Evolutionary conservation across 2,888 invertebrate species (phyloP).

Genomic region (Nebria brevicollis): DNA sequence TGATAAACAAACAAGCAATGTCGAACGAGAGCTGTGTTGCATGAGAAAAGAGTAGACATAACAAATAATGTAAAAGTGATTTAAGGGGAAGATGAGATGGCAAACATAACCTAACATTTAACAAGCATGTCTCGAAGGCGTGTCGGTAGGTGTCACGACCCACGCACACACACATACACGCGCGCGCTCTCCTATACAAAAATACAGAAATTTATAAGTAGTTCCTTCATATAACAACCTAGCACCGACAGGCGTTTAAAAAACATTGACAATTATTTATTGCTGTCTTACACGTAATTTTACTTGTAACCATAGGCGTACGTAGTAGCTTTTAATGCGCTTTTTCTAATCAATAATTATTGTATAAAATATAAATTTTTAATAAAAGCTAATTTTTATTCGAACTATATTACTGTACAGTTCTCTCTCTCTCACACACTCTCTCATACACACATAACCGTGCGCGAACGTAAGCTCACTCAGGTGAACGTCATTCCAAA

Average conservation of each 20-base stretch:
- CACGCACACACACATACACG: conserved; percentile 9
- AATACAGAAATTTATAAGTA: conserved; percentile 21
- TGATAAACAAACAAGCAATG: not conserved
- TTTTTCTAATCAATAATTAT: no score
- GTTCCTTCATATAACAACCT: conserved; percentile 3
- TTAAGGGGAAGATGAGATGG: not conserved
- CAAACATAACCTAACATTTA: conserved; percentile 4
- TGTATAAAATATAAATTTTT: no score
- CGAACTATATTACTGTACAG: no score
- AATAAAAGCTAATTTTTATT: no score
- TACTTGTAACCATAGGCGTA: not conserved
- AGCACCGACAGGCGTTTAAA: conserved; percentile 14
- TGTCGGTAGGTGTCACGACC: conserved; percentile 25
- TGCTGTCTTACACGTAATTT: not conserved
- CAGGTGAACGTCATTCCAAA: no score
- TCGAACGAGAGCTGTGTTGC: not conserved
- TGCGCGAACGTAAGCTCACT: no score
- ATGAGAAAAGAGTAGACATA: not conserved
- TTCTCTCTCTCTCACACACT: no score
- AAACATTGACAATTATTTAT: conserved; percentile 23
- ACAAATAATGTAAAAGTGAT: not conserved
- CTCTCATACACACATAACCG: no score
- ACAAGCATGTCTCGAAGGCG: conserved; percentile 23
- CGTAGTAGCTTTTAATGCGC: not conserved
- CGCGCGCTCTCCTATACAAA: not conserved